Evolutionary conservation across 2,888 invertebrate genomes (phyloP).

Genomic region (Syrista parreyssii): DNA sequence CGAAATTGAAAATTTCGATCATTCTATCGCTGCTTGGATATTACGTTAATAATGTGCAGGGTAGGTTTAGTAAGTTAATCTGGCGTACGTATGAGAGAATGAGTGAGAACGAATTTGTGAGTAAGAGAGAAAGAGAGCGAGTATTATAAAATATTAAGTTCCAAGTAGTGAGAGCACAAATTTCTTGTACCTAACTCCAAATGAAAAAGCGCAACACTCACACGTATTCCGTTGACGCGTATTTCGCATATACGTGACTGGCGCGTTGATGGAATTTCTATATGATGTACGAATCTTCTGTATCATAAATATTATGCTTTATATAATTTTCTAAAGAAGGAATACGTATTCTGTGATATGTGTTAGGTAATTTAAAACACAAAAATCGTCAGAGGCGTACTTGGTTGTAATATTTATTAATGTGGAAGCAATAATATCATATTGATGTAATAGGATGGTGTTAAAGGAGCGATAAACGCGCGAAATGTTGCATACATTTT

Average conservation of each 20-base stretch:
- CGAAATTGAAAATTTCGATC: neutral
- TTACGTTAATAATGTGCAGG: neutral
- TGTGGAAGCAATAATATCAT: conserved; percentile 33
- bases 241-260: neutral
- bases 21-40: neutral
- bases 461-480: neutral
- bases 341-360: conserved; percentile 64
- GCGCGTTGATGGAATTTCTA: conserved; percentile 1
- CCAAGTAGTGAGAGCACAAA: conserved; percentile 23
- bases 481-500: neutral
- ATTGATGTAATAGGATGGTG: neutral
- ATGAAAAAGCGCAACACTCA: conserved; percentile 16
- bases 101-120: neutral
- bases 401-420: conserved; percentile 48
- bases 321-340: conserved; percentile 43
- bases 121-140: neutral
- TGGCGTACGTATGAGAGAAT: neutral
- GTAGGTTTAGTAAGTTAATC: neutral
- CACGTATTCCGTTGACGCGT: conserved; percentile 1
- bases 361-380: conserved; percentile 57
- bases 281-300: conserved; percentile 26
- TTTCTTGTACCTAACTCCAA: conserved; percentile 19
- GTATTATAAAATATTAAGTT: conserved; percentile 4
- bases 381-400: conserved; percentile 49
- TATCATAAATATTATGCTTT: conserved; percentile 44